phyloP scores from a whole-genome alignment of 2,113 vertebrate genomes.

The Acrocephalus arundinaceus region DNA sequence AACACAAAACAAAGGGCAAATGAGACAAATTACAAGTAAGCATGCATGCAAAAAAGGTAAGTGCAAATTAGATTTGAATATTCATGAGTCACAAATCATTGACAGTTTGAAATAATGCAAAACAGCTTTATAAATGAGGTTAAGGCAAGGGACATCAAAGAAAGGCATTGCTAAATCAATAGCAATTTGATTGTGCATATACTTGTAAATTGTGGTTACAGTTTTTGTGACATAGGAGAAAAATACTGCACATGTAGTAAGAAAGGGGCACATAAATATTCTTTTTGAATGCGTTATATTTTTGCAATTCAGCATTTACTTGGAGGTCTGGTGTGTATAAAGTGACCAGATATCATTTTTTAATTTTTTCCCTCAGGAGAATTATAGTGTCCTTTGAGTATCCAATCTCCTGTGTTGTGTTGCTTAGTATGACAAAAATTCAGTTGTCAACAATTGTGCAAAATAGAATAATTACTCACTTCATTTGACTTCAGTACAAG shows the following conservation, averaged over 20 bases:
- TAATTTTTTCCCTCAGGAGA: neutral
- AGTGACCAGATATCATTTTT: slow-evolving; percentile 57
- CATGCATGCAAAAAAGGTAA: slow-evolving; percentile 77
- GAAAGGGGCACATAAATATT: slow-evolving; percentile 70
- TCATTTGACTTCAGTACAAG: slow-evolving; percentile 7
- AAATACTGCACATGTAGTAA: slow-evolving; percentile 58
- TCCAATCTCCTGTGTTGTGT: neutral
- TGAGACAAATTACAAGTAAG: slow-evolving; percentile 73
- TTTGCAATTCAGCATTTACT: slow-evolving; percentile 62
- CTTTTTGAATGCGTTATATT: slow-evolving; percentile 48
- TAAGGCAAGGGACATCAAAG: slow-evolving; percentile 78
- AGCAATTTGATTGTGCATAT: slow-evolving; percentile 76
- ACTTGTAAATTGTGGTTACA: slow-evolving; percentile 77
- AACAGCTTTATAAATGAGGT: slow-evolving; percentile 82
- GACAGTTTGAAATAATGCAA: slow-evolving; percentile 82
- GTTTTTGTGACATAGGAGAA: slow-evolving; percentile 71
- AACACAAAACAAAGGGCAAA: slow-evolving; percentile 75
- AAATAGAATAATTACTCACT: slow-evolving; percentile 30
- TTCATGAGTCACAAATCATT: slow-evolving; percentile 82
- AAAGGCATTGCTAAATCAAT: slow-evolving; percentile 79
- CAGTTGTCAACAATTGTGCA: neutral
- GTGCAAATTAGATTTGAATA: slow-evolving; percentile 82
- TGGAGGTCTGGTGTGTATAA: slow-evolving; percentile 47
- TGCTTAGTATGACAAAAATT: slow-evolving; percentile 48
- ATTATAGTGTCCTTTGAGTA: slow-evolving; percentile 37